Conservation (phyloP, 2,797 vertebrate genomes). For the Podarcis lilfordi region DNA sequence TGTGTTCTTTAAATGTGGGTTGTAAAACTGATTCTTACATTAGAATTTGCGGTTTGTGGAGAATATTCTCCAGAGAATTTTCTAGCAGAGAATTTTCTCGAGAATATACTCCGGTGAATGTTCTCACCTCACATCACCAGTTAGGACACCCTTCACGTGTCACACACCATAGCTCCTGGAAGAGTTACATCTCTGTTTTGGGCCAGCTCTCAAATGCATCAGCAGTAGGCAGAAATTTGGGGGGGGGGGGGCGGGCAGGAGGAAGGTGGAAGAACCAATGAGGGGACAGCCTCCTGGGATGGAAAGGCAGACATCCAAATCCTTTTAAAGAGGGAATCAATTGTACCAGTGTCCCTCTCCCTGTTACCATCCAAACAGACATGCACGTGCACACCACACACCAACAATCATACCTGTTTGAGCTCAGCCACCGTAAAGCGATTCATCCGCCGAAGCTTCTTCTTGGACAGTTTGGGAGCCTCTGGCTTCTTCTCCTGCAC, state of each 20-base stretch:
- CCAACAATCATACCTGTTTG: constrained; percentile 85
- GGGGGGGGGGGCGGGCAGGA: no score
- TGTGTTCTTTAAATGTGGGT: no score
- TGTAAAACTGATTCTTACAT: no score
- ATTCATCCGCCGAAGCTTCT: constrained; percentile 94
- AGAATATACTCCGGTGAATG: no score
- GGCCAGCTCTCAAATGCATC: background rate
- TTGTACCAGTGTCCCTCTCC: no score
- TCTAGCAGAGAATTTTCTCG: no score
- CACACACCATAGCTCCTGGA: background rate
- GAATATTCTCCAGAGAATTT: no score
- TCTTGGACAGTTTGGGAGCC: constrained; percentile 91
- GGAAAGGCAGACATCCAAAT: no score
- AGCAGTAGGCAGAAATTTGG: background rate
- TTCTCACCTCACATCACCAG: no score
- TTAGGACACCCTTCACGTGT: background rate
- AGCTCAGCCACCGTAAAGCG: constrained; percentile 93
- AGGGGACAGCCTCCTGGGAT: background rate
- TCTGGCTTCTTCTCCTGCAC: constrained; percentile 86
- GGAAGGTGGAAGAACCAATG: background rate
- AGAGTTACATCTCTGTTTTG: no score
- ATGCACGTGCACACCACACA: background rate
- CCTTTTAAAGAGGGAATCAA: background rate
- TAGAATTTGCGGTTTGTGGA: no score
- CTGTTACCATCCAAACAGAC: background rate